phyloP scores from a whole-genome alignment of 2,113 vertebrate genomes.

The Actenoides lindsayi region DNA sequence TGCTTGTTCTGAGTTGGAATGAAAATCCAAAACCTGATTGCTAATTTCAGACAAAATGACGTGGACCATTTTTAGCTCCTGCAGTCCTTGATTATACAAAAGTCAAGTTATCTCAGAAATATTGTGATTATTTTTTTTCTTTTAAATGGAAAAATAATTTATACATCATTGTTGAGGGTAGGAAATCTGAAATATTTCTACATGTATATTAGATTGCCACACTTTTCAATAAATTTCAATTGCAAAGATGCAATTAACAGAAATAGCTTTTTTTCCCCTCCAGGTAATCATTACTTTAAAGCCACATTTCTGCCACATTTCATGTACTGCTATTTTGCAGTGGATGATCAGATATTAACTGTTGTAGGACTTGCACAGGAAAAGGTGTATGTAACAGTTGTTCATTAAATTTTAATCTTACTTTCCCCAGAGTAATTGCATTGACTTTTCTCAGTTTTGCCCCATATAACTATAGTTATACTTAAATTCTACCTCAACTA shows the following conservation, averaged over 20 bases:
- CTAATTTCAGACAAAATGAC: neutral
- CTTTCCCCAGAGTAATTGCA: neutral
- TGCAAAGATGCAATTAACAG: neutral
- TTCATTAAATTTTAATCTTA: neutral
- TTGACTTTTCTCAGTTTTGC: neutral
- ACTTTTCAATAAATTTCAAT: neutral
- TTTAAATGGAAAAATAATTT: neutral
- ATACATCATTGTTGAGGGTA: neutral
- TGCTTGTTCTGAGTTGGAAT: neutral
- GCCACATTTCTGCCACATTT: neutral
- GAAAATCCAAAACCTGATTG: neutral
- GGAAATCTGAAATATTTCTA: neutral
- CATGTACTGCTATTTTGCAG: neutral
- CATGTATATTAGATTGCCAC: neutral
- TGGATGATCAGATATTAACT: neutral
- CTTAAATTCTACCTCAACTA: neutral
- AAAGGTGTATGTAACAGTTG: neutral
- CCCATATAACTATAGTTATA: neutral
- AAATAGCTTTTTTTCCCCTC: neutral
- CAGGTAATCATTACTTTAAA: neutral
- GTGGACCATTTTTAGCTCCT: neutral
- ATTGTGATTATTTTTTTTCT: neutral
- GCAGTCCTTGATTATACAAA: neutral
- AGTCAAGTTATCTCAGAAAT: neutral
- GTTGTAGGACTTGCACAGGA: neutral